Base-by-base conservation (phyloP, 2,797 vertebrate genomes). In the Tenualosa ilisha region DNA sequence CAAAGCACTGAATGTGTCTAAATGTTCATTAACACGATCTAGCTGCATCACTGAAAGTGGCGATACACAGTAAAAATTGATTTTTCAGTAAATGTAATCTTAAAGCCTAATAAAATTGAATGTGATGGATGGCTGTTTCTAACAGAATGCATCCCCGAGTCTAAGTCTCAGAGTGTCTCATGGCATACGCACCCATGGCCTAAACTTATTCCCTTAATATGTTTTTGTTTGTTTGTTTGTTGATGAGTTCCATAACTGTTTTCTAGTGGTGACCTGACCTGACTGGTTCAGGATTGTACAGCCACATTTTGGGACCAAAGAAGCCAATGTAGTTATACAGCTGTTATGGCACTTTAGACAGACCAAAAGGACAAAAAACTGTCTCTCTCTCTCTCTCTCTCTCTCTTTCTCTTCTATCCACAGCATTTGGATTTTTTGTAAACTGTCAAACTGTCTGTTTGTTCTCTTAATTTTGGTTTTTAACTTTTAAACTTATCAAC, bases 31-130 rank as follows among this genome's bases (percentile, higher is more conserved):
- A 46, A 46, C 17, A 20, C 15, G 46, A 17, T 15, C 40, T 3
- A 7, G 22, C 17, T 79, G 6, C 20, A 79, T 79, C 43, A 75
- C 68, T 75, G 15, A 15, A 22, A 75, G 37, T 43, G 63, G 15
- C 2, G 37, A 75, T 43, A 6, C 37, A 46, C 40, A 79, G 24
- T 68, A 37, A 68, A 68, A 31, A 22, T 79, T 17, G 72, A 43
- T 79, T 79, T 79, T 79, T 79, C 72, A 43, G 72, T 79, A 43
- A 79, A 75, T 43, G 31, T 17, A 65, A 68, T 68, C 26, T 68
- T 43, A 40, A 75, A 75, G 68, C 15, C 12, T 1, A 7, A 20
- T 46, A 46, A 20, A 22, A 5, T 46, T 3, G n/a, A 2, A 43
- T n/a, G 40, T 43, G 72, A 46, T 46, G 17, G 37, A 20, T 22